phyloP scores from a whole-genome alignment of 2,888 invertebrate species.

The Aplocera efformata region DNA sequence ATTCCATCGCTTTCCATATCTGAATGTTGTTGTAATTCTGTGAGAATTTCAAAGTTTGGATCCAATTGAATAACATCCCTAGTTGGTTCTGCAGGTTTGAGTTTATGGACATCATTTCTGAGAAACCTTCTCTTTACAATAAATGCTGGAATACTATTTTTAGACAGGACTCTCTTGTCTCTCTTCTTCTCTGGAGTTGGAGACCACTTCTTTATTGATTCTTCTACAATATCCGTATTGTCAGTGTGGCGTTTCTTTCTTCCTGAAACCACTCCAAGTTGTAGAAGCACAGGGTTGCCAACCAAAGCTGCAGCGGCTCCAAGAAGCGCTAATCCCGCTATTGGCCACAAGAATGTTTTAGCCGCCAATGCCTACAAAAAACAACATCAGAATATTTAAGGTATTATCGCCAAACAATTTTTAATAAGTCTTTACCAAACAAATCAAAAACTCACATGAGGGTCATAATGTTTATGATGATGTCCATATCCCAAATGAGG shows the following conservation, averaged over 20 bases:
- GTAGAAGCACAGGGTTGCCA: constrained; percentile 88
- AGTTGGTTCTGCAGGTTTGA: background rate
- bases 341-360: constrained; percentile 84
- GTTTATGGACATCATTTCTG: constrained; percentile 19
- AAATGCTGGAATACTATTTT: constrained; percentile 5
- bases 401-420: no score
- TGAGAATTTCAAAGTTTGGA: constrained; percentile 4
- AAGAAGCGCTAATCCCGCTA: constrained; percentile 89
- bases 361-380: constrained; percentile 77
- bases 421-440: no score
- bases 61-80: constrained; percentile 1
- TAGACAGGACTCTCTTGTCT: background rate
- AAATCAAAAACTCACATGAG: constrained; percentile 49
- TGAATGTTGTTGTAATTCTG: constrained; percentile 20
- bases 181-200: constrained; percentile 11
- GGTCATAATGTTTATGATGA: constrained; percentile 55
- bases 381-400: no score
- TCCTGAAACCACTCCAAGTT: constrained; percentile 87
- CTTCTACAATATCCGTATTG: constrained; percentile 34
- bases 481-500: constrained; percentile 36
- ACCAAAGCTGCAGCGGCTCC: constrained; percentile 90
- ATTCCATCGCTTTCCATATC: constrained; percentile 40
- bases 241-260: constrained; percentile 73
- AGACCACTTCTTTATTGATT: constrained; percentile 29
- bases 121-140: constrained; percentile 25